Base-by-base conservation (phyloP, 2,888 invertebrate genomes). In the Hemithea aestivaria region DNA sequence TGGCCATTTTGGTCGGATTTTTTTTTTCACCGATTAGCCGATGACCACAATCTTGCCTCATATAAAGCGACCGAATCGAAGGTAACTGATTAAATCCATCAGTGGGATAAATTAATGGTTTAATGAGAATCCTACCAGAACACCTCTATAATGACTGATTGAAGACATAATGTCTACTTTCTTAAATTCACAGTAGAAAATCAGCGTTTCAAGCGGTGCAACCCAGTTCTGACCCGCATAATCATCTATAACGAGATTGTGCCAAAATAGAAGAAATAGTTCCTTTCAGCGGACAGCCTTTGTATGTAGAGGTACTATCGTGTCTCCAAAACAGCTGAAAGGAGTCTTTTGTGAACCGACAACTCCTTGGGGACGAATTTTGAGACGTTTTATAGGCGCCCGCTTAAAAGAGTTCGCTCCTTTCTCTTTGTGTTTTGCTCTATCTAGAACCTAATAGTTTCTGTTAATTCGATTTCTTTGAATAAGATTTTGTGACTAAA, bases 241-340 rank as follows among this genome's bases (percentile, higher is more conserved):
- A 54, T 56, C 52, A 51, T 41, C 36, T 23, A 34, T 51, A 51
- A 50, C 50, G 38, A 52, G 48, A 49, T 45, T 40, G 40, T 16
- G 28, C 41, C 40, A 43, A 51, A 53, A 50, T 45, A 48, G 48
- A 51, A 45, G 36, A 48, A 48, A 44, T 41, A 39, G 47, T 48
- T 45, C 39, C 33, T 36, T 43, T 37, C 36, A 36, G 58, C 46
- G 45, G 53, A 58, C 53, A 62, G 47, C 56, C 63, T 66, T 69
- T 69, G 58, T 61, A n/a, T n/a, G n/a, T n/a, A n/a, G n/a, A n/a
- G n/a, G n/a, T n/a, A 56, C 47, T 56, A 51, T 53, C 49, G 48
- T 44, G 42, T 48, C 47, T 59, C 45, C 39, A 35, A 38, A 50
- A 53, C 47, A 48, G 38, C 44, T 56, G 45, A 52, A 53, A 50